Conservation (phyloP, 2,113 vertebrate genomes). For the Pelvicachromis taeniatus region DNA sequence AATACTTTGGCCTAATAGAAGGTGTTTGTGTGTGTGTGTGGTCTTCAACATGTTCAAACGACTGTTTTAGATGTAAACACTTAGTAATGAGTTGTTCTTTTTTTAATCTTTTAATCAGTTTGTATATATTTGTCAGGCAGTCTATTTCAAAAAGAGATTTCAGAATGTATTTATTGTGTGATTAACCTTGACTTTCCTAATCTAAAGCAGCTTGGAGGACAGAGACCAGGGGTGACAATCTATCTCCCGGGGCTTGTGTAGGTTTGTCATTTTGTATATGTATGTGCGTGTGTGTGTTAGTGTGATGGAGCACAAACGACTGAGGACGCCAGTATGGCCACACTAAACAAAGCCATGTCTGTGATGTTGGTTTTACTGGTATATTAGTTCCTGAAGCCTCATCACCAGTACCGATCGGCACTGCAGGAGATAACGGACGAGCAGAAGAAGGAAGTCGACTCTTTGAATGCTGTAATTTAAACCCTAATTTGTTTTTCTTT, state of each 20-base stretch:
- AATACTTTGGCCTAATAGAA: neutral
- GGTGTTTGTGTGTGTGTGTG: conserved; percentile 8
- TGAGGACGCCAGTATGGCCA: conserved; percentile 34
- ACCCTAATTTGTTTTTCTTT: conserved; percentile 19
- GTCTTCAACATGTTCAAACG: conserved; percentile 38
- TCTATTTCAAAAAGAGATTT: conserved; percentile 54
- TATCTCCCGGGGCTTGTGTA: conserved; percentile 14
- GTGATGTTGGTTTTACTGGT: conserved; percentile 14
- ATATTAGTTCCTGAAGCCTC: conserved; percentile 10
- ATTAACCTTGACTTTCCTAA: conserved; percentile 53
- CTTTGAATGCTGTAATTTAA: conserved; percentile 55
- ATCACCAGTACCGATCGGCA: conserved; percentile 17
- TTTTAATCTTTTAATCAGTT: conserved; percentile 31
- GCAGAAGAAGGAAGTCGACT: conserved; percentile 44
- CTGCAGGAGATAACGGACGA: conserved; percentile 5
- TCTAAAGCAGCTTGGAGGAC: conserved; percentile 16
- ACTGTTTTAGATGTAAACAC: conserved; percentile 57
- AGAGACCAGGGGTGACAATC: conserved; percentile 36
- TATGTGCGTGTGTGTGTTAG: neutral
- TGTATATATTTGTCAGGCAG: conserved; percentile 59
- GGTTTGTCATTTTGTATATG: neutral
- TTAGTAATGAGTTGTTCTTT: conserved; percentile 24
- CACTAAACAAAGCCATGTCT: conserved; percentile 26
- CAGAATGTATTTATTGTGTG: conserved; percentile 74
- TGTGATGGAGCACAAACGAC: conserved; percentile 14